Base-by-base conservation (phyloP, 2,797 vertebrate species). In the Meriones psammophilus region DNA sequence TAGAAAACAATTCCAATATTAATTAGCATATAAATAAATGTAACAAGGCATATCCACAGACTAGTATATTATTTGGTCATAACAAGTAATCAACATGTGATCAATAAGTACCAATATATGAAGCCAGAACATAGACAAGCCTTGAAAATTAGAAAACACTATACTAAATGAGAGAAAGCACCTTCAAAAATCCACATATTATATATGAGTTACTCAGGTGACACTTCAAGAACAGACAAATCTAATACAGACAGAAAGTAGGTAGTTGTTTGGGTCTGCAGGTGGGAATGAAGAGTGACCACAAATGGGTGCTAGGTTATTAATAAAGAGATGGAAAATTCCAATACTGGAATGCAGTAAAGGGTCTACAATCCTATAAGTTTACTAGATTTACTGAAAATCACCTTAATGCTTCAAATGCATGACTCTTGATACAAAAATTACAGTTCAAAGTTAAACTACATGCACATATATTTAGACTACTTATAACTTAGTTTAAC, bases 201-300 rank as follows among this genome's bases (percentile, higher is more conserved):
- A 2, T 54, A n/a, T n/a, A n/a, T n/a, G n/a, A n/a, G 14, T 81
- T 30, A 62, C 66, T 88, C 74, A 84, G 14, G 30, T 42, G 26
- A 80, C 90, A 90, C 80, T 22, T 77, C 30, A 30, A 66, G 66
- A 71, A 90, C 81, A 88, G 22, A 42, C 86, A 85, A 50, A 80
- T 77, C n/a, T 39, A 42, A 22, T 1, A 94, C 18, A 89, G 50
- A 60, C 30, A 76, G n/a, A 91, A 92, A 71, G 46, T 68, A 79
- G 26, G 28, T 36, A 66, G 18, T 77, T 94, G 8, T 46, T 64
- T 79, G 24, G 66, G 6, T n/a, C 33, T 91, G 12, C 12, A 80
- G 33, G 12, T 66, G 33, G 54, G 26, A 80, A 89, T 76, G 62
- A 17, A 46, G 36, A 89, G 88, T n/a, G n/a, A n/a, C n/a, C 66